Percentiles rank a stretch among this genome's conserved stretches.
Evolutionary conservation across 2,888 invertebrate genomes (phyloP).

Genomic region (Megastigmus dorsalis): DNA sequence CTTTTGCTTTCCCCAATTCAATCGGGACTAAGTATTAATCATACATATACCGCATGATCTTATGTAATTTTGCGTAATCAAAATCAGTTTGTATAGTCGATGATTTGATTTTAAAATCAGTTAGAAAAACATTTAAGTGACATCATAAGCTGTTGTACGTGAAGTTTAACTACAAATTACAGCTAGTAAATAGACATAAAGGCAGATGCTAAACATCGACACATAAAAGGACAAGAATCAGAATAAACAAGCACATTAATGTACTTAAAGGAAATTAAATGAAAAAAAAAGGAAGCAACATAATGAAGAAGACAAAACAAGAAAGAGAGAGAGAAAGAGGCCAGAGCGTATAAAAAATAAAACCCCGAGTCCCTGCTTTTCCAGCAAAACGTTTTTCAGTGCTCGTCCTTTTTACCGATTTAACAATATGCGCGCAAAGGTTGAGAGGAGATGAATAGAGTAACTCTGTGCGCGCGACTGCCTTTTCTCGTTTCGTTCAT

Average conservation of each 20-base stretch:
- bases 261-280: background rate
- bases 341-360: slow-evolving; percentile 1
- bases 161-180: background rate
- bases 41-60: too few relatives aligned
- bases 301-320: too few relatives aligned
- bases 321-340: background rate
- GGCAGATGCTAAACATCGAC: background rate
- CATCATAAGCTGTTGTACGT: too few relatives aligned
- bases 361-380: background rate
- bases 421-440: slow-evolving; percentile 9
- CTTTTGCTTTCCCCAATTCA: too few relatives aligned
- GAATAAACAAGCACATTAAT: background rate
- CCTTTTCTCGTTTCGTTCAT: slow-evolving; percentile 2
- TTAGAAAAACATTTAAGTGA: too few relatives aligned
- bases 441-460: slow-evolving; percentile 15
- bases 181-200: background rate
- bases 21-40: too few relatives aligned
- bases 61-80: too few relatives aligned
- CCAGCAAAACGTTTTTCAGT: slow-evolving; percentile 15
- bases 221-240: background rate
- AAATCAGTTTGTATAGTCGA: too few relatives aligned
- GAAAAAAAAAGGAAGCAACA: background rate
- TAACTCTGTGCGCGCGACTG: background rate
- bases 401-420: slow-evolving; percentile 7
- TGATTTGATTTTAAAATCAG: too few relatives aligned